Conservation (phyloP, 1,140 invertebrate species). For the Phocides pigmalion region DNA sequence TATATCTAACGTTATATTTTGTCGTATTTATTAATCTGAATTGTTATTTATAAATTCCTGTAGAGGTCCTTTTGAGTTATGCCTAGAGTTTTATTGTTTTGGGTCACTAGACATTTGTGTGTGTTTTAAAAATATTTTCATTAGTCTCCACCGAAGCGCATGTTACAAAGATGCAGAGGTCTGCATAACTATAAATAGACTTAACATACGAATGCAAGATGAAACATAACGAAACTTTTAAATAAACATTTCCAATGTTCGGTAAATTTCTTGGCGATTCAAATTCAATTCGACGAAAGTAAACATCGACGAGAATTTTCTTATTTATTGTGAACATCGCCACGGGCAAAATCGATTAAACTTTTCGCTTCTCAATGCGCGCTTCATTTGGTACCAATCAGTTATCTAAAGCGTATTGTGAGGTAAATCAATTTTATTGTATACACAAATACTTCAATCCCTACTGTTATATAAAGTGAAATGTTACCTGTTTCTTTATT, state of each 20-base stretch:
- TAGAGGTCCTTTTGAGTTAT: too few species aligned
- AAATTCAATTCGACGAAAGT: neutral
- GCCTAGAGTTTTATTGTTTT: too few species aligned
- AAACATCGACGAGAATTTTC: neutral
- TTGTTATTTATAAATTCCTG: too few species aligned
- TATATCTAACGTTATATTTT: too few species aligned
- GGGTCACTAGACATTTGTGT: neutral
- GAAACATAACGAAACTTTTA: slow-evolving; percentile 3
- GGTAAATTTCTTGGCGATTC: neutral
- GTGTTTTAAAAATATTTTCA: slow-evolving; percentile 15
- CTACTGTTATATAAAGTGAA: too few species aligned
- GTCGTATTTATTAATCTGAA: too few species aligned
- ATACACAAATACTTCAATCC: too few species aligned
- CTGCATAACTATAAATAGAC: slow-evolving; percentile 28
- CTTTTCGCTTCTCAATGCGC: neutral
- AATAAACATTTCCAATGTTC: neutral
- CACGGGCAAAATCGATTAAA: too few species aligned
- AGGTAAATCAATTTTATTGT: too few species aligned
- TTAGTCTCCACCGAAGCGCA: slow-evolving; percentile 15
- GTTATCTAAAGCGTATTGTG: too few species aligned
- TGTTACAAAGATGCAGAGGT: slow-evolving; percentile 24
- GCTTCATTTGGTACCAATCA: too few species aligned
- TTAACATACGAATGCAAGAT: neutral
- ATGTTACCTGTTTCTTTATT: too few species aligned
- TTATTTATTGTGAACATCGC: neutral